phyloP scores from a whole-genome alignment of 1,140 invertebrate genomes.

The Mactra quadrangularis region DNA sequence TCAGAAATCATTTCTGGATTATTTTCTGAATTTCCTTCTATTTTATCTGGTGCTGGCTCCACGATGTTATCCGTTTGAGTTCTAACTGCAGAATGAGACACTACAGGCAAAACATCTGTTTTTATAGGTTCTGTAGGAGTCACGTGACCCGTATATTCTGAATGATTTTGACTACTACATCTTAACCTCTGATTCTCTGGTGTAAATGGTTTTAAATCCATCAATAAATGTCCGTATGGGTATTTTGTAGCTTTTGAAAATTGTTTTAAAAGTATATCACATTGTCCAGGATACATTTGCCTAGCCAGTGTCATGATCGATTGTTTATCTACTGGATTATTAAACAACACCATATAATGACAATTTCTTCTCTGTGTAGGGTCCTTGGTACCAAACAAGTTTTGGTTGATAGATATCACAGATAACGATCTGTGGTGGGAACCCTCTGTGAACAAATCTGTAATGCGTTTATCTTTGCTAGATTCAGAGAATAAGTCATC shows the following conservation, averaged over 20 bases:
- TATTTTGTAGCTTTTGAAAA: slow-evolving; percentile 36
- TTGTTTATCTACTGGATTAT: too few species aligned
- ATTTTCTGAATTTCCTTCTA: slow-evolving; percentile 1
- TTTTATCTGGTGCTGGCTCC: too few species aligned
- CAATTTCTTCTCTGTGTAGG: too few species aligned
- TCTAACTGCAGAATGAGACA: too few species aligned
- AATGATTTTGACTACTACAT: background rate
- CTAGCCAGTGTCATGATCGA: too few species aligned
- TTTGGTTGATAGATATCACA: slow-evolving; percentile 16
- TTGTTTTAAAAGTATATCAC: slow-evolving; percentile 5
- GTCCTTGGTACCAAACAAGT: slow-evolving; percentile 15
- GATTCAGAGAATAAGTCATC: too few species aligned
- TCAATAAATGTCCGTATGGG: slow-evolving; percentile 20
- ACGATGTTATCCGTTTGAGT: too few species aligned
- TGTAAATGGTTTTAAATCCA: slow-evolving; percentile 39
- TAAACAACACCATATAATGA: too few species aligned
- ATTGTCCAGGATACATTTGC: too few species aligned
- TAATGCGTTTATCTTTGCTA: slow-evolving; percentile 10
- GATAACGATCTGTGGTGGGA: too few species aligned
- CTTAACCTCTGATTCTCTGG: slow-evolving; percentile 23
- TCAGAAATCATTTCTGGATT: slow-evolving; percentile 10
- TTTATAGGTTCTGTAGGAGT: too few species aligned
- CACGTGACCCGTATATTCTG: background rate
- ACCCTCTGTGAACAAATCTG: slow-evolving; percentile 17
- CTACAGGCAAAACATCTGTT: too few species aligned